phyloP scores from a whole-genome alignment of 92 coral and sea anemone species.

The Actinostola sp. region DNA sequence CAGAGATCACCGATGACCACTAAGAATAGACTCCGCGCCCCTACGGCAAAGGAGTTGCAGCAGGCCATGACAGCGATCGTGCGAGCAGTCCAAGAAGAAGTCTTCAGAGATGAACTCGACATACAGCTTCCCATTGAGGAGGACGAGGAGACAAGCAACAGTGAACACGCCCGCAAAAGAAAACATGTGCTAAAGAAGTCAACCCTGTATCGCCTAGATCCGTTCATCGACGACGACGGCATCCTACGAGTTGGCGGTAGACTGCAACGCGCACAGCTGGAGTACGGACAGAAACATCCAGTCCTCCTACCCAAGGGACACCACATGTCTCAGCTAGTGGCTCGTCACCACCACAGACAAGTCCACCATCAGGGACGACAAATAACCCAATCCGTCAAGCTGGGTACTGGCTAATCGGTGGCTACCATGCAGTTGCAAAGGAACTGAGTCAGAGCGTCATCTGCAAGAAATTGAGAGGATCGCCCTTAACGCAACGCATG shows the following conservation, averaged over 20 bases:
- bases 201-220: neutral
- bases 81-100: no score
- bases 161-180: no score
- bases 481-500: neutral
- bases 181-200: neutral
- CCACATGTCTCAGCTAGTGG: neutral
- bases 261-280: neutral
- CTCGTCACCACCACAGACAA: neutral
- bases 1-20: no score
- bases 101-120: no score
- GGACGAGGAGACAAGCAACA: no score
- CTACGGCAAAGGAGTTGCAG: no score
- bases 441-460: neutral
- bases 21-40: no score
- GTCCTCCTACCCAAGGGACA: neutral
- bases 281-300: neutral
- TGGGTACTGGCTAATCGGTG: neutral
- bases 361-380: constrained; percentile 5
- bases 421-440: neutral
- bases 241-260: constrained; percentile 16
- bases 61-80: no score
- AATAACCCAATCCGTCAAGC: neutral
- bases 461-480: constrained; percentile 5
- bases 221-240: constrained; percentile 11
- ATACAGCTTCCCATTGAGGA: neutral